Evolutionary conservation across 2,888 invertebrate genomes (phyloP), one percentile per base, ranked within the genome.

Genomic region (Scotopteryx bipunctaria): DNA sequence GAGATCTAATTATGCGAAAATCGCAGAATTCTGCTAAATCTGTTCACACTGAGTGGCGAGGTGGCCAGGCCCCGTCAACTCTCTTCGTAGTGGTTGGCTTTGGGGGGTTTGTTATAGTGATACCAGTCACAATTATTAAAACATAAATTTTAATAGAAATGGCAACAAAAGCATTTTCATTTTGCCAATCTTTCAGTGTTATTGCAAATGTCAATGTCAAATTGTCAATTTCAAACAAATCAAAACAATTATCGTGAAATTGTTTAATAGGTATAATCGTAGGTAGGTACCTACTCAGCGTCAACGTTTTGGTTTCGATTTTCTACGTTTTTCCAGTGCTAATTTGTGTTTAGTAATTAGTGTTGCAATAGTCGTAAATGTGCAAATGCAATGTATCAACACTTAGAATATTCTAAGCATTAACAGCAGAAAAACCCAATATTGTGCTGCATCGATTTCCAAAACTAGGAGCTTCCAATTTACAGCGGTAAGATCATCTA

Each of bases 361-460:
- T 23, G 23, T 27, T n/a, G 9, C 0, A 27, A 9, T 9, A n/a
- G 9, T 11, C 27, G 27, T 9, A 27, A 0, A 11, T 27, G 27
- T 11, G 27, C 3, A 9, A 11, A 27, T 27, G 27, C 11, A 27
- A 27, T 9, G 11, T 11, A 27, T 83, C 58, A 87, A n/a, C n/a
- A n/a, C n/a, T n/a, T n/a, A n/a, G n/a, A n/a, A n/a, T n/a, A n/a
- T n/a, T n/a, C n/a, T n/a, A n/a, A n/a, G n/a, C n/a, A n/a, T n/a
- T n/a, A n/a, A 80, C 53, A 87, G 87, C 57, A 66, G 79, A 17
- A 68, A 69, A 0, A 53, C 78, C 27, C 11, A 27, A 27, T 27
- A 9, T 27, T 27, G 9, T 9, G 11, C 27, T 27, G 27, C 27
- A 27, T 14, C 32, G 15, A 8, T 32, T 32, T 4, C 15, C 16